Evolutionary conservation across 2,797 vertebrate species (phyloP), one percentile per base, ranked within the genome.

Genomic region (Lateolabrax maculatus): DNA sequence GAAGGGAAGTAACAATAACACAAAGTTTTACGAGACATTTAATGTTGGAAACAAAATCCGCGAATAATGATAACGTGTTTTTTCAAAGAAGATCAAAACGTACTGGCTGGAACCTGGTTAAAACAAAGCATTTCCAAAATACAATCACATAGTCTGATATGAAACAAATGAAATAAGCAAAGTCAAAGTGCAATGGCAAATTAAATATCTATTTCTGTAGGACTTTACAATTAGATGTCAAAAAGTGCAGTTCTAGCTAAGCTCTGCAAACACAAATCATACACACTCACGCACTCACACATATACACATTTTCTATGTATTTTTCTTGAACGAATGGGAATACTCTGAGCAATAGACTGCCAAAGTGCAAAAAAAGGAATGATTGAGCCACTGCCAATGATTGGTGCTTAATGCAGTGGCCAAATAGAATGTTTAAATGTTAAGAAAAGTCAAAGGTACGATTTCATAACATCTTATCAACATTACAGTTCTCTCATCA

Each of bases 61-160:
- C 37, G 73, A 69, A 68, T 41, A 57, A 56, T 57, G 19, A 63
- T 41, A 56, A 73, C 31, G 68, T 60, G 10, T 63, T 60, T 44
- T 53, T 51, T 49, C 5, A 79, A 55, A 80, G 29, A 65, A 75
- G 62, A 77, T 76, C 51, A 71, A 71, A 77, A 62, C 49, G 48
- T 61, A 83, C 37, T 71, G 62, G 64, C 66, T 72, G 43, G 58
- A 84, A 83, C 53, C 37, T 71, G 48, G 65, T 52, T 68, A 71
- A 66, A 84, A 85, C 37, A 66, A 76, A 77, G 2, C 25, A 71
- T 88, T 79, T 85, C 71, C 73, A 80, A 82, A 87, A 85, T 93
- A 93, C 90, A 94, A 93, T 93, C 91, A 90, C 79, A 73, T 79
- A 71, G 90, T 93, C 92, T 72, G 78, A 89, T 86, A 88, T 85